phyloP scores from a whole-genome alignment of 2,888 invertebrate species.

The Frankliniella intonsa region DNA sequence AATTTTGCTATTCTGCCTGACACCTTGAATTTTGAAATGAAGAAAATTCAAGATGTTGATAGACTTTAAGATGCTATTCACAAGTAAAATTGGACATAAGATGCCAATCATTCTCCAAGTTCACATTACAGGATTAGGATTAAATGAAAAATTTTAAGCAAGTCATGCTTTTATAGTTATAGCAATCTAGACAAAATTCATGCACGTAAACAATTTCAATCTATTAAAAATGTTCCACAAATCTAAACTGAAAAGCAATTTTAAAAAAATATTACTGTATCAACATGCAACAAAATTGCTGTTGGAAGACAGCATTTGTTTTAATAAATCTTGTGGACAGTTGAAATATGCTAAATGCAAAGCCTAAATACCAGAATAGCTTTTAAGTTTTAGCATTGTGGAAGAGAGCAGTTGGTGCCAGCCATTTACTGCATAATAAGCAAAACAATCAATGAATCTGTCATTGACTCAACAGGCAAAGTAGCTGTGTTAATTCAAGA shows the following conservation, averaged over 20 bases:
- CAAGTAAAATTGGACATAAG: too few relatives aligned
- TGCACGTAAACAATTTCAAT: too few relatives aligned
- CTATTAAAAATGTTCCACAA: slow-evolving; percentile 19
- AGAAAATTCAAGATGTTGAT: too few relatives aligned
- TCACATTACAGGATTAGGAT: too few relatives aligned
- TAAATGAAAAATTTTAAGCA: too few relatives aligned
- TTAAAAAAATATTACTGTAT: slow-evolving; percentile 31
- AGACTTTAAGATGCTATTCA: too few relatives aligned
- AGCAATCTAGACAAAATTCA: too few relatives aligned
- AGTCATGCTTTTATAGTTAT: too few relatives aligned
- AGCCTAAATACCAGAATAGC: slow-evolving; percentile 36
- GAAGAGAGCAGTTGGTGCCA: slow-evolving; percentile 44
- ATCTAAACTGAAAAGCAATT: slow-evolving; percentile 30
- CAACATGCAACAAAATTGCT: slow-evolving; percentile 28
- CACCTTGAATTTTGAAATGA: too few relatives aligned
- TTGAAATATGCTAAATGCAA: slow-evolving; percentile 28
- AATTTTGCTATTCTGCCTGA: too few relatives aligned
- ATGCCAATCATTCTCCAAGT: too few relatives aligned
- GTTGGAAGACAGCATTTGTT: slow-evolving; percentile 12
- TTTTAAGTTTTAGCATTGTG: slow-evolving; percentile 48
- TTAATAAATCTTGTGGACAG: slow-evolving; percentile 28
- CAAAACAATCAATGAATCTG: slow-evolving; percentile 30
- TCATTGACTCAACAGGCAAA: slow-evolving; percentile 4
- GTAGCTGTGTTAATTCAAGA: slow-evolving; percentile 38
- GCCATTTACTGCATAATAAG: not conserved